Evolutionary conservation across 2,113 vertebrate species (phyloP), one percentile per base, ranked within the genome.

Genomic region (Pedetes capensis): DNA sequence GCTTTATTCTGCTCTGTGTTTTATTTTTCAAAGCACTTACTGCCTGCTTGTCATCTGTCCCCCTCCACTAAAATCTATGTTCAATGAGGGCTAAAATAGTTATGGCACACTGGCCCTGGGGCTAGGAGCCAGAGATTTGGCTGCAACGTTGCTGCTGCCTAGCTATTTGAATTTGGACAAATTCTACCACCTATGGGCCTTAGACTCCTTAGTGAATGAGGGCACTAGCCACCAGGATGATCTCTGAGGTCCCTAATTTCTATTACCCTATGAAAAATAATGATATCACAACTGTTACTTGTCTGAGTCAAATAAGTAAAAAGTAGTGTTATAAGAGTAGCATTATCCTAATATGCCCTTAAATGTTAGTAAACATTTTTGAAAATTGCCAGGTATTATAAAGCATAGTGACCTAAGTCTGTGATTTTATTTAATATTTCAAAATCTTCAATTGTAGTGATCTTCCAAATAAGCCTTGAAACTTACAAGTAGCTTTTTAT

Each of bases 301-400:
- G 68, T 83, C 64, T 94, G 83, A 93, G 25, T 79, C 83, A 88
- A 75, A 59, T 92, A 69, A 80, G 47, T 76, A 81, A 85, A 86
- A 27, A 61, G 4, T 63, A 78, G 81, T 39, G 53, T 49, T 84
- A 27, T 16, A 82, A n/a, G 23, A 82, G 37, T 51, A 34, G 5
- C 29, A 47, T 84, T 92, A 42, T 39, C 11, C 47, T 61, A 61
- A 44, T 37, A 34, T 18, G 44, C 44, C n/a, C 42, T 86, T 94
- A 95, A 82, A 57, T 91, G n/a, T 83, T 88, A 85, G 47, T 39
- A 83, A 82, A 51, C 5, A 72, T 6, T 64, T 55, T 71, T 16
- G 25, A 57, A 53, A 90, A 27, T 61, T 93, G 14, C 42, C 84
- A 23, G 32, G 59, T 93, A 68, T 2, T 80, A 14, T 76, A 32